A percentile compares a stretch with the other conserved stretches of the same genome.
phyloP scores from a whole-genome alignment of 2,888 invertebrate genomes.

The Habrosyne pyritoides region DNA sequence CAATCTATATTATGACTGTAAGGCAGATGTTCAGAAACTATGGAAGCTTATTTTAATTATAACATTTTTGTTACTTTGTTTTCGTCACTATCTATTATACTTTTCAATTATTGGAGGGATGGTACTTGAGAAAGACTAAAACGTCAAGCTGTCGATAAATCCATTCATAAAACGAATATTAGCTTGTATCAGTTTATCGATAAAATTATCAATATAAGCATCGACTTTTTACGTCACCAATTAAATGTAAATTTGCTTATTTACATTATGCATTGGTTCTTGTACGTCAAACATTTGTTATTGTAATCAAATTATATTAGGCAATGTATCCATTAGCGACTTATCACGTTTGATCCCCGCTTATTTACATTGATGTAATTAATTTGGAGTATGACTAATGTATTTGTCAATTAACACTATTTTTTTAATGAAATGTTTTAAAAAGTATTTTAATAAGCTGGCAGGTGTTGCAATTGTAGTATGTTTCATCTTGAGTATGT shows the following conservation, averaged over 20 bases:
- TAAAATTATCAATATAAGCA: neutral
- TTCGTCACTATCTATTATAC: too few relatives aligned
- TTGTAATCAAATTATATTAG: conserved; percentile 6
- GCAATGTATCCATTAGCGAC: neutral
- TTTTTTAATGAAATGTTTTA: too few relatives aligned
- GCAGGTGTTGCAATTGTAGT: too few relatives aligned
- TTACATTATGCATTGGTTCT: neutral
- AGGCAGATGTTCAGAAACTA: too few relatives aligned
- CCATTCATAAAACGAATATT: neutral
- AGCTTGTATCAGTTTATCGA: neutral
- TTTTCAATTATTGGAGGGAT: too few relatives aligned
- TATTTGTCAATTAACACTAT: neutral
- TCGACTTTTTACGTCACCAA: neutral
- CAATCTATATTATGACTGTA: too few relatives aligned
- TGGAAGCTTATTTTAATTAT: too few relatives aligned
- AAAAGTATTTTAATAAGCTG: too few relatives aligned
- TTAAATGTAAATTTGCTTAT: neutral
- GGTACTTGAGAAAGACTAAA: too few relatives aligned
- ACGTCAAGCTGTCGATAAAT: too few relatives aligned
- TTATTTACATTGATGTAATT: neutral
- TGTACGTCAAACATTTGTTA: conserved; percentile 7
- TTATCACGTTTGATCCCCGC: neutral
- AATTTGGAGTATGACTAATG: neutral
- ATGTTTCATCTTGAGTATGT: too few relatives aligned
- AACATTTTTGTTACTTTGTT: too few relatives aligned